Base-by-base conservation (phyloP, 2,888 invertebrate genomes). In the Merodon equestris region DNA sequence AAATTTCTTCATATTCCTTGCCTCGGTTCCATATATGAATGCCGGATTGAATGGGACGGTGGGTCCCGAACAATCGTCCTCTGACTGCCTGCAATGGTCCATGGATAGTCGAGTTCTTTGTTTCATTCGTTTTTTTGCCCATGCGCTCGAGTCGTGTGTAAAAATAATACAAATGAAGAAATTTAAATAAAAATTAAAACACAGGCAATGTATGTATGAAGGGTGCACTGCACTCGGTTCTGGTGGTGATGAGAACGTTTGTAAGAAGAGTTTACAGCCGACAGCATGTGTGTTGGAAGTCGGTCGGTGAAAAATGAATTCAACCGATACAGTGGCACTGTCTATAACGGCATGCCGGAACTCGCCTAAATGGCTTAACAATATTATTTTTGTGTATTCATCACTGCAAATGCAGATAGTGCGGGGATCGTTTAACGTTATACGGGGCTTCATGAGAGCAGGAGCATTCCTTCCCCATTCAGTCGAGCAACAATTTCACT, bases 331-430 rank as follows among this genome's bases (percentile, higher is more conserved):
- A 40, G 40, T 40, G 40, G 40, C n/a, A 7, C 40, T 40, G 40
- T 40, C 9, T 1, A 5, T 9, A 5, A 27, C 7, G 27, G 7
- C 2, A 27, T 27, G 7, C 27, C 7, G 27, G 27, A 7, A 7
- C 36, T 45, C 45, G 48, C 18, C 60, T 56, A 72, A 72, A 77
- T 47, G 61, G 61, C 18, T 77, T 67, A 63, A 67, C 67, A 58
- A 72, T 71, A 76, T 76, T 66, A 71, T 71, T 71, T 76, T 56
- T 76, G 42, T 66, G 54, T 76, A 70, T 56, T 70, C 54, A 60
- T 61, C 60, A 7, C 2, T 27, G 7, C 27, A 27, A 27, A 27
- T 27, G 3, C 27, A 27, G 7, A 27, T 7, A 66, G 54, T 38
- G 44, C 53, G 34, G 45, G 19, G 18, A 40, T 48, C 27, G 27